phyloP scores from a whole-genome alignment of 2,888 invertebrate species.

The Tortricodes alternella region DNA sequence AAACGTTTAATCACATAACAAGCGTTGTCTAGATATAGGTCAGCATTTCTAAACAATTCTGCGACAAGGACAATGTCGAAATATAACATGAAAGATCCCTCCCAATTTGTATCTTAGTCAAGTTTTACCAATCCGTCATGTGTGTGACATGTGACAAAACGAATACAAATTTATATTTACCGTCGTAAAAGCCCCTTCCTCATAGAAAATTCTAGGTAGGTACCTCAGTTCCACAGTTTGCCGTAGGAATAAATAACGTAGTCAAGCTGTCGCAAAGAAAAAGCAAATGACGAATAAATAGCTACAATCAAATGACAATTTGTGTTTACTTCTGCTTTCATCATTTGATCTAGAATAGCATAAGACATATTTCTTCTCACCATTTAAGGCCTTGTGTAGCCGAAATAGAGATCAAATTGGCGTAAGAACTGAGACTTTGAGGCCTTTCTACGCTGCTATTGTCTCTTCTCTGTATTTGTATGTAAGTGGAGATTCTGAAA shows the following conservation, averaged over 20 bases:
- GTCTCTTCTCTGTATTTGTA: background rate
- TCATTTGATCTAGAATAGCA: conserved; percentile 28
- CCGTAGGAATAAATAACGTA: conserved; percentile 4
- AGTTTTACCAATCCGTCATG: conserved; percentile 9
- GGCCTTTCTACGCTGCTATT: background rate
- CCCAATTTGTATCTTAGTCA: conserved; percentile 5
- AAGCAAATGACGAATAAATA: conserved; percentile 69
- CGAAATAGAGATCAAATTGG: background rate
- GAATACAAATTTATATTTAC: conserved; percentile 12
- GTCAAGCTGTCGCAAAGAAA: conserved; percentile 24
- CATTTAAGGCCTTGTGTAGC: background rate
- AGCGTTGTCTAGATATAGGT: too few relatives aligned
- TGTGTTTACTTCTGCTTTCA: conserved; percentile 53
- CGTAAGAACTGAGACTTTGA: background rate
- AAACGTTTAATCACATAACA: too few relatives aligned
- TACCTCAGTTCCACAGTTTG: background rate
- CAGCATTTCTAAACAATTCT: too few relatives aligned
- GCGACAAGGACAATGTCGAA: background rate
- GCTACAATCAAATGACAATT: conserved; percentile 69
- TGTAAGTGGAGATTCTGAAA: conserved; percentile 3
- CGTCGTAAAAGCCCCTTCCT: background rate
- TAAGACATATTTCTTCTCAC: background rate
- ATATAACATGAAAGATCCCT: background rate
- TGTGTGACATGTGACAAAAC: conserved; percentile 13
- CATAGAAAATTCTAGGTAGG: background rate